Evolutionary conservation across 1,140 invertebrate genomes (phyloP).

Genomic region (Laupala kohalensis): DNA sequence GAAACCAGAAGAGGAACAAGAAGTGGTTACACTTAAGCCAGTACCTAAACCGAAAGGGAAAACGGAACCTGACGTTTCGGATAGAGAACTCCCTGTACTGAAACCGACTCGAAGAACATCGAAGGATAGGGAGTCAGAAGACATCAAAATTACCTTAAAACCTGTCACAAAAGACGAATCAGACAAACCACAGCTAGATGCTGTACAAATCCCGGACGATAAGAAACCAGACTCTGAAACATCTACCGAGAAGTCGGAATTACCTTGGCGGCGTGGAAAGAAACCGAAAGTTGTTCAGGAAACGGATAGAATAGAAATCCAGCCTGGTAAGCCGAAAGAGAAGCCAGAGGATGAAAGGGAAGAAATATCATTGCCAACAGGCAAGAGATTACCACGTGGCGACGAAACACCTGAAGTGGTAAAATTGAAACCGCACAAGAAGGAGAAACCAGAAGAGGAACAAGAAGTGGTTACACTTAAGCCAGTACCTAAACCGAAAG

Average conservation of each 20-base stretch:
- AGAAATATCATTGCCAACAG: conserved; percentile 18
- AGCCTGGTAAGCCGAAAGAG: too few relatives aligned
- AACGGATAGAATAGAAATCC: too few relatives aligned
- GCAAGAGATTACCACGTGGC: conserved; percentile 22
- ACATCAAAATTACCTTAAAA: conserved; percentile 16
- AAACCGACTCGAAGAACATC: conserved; percentile 15
- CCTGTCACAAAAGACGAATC: conserved; percentile 9
- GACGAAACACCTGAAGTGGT: conserved; percentile 15
- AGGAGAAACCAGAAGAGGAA: conserved; percentile 21
- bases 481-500: conserved; percentile 25
- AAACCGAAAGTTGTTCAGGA: too few relatives aligned
- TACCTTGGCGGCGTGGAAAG: conserved; percentile 24
- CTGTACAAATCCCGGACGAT: conserved; percentile 22
- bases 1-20: conserved; percentile 22
- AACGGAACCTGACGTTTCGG: conserved; percentile 16
- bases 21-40: conserved; percentile 24
- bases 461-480: conserved; percentile 30
- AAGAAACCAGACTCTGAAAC: conserved; percentile 19
- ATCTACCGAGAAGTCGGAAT: conserved; percentile 22
- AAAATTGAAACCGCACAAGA: conserved; percentile 15
- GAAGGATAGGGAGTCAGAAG: conserved; percentile 17
- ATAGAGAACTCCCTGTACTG: conserved; percentile 16
- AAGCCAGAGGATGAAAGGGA: conserved; percentile 15
- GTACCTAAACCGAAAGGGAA: conserved; percentile 19
- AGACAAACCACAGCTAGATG: conserved; percentile 20